Conservation (phyloP, 2,113 vertebrate species). For the Tautogolabrus adspersus region DNA sequence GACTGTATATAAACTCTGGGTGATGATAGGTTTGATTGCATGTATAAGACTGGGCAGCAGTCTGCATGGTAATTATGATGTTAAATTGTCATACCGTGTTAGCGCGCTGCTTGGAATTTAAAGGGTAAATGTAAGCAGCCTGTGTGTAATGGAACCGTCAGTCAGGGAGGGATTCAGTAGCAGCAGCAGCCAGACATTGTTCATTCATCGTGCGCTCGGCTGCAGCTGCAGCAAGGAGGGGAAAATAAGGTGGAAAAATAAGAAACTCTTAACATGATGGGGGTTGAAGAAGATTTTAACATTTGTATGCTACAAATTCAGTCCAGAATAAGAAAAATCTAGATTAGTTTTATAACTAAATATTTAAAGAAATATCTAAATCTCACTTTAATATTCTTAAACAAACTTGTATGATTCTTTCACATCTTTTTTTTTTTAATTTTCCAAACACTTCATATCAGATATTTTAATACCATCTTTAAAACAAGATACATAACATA, state of each 20-base stretch:
- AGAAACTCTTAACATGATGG: slow-evolving; percentile 16
- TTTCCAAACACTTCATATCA: too few species aligned
- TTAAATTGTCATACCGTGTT: slow-evolving; percentile 29
- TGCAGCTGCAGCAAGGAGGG: slow-evolving; percentile 44
- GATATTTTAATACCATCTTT: too few species aligned
- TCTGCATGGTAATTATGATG: slow-evolving; percentile 6
- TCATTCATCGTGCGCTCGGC: slow-evolving; percentile 67
- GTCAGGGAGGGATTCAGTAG: slow-evolving; percentile 48
- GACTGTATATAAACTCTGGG: background rate
- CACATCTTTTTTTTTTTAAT: too few species aligned
- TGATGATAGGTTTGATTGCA: background rate
- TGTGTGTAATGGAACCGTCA: slow-evolving; percentile 51
- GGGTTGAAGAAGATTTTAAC: slow-evolving; percentile 9
- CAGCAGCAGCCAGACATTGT: slow-evolving; percentile 73
- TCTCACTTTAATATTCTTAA: too few species aligned
- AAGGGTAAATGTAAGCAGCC: slow-evolving; percentile 33
- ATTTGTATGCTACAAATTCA: background rate
- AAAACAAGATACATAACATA: too few species aligned
- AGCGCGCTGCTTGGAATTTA: slow-evolving; percentile 19
- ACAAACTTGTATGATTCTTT: too few species aligned
- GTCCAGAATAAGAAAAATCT: background rate
- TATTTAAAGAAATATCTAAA: background rate
- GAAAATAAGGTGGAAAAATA: slow-evolving; percentile 54
- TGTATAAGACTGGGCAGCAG: background rate
- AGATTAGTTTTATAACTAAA: background rate